A percentile compares a stretch with the other conserved stretches of the same genome.
These are phyloP conservation scores for Aspiorhynchus laticeps DNA, from an alignment of 2,113 vertebrate genomes.

Conservation along the genomic window DNA sequence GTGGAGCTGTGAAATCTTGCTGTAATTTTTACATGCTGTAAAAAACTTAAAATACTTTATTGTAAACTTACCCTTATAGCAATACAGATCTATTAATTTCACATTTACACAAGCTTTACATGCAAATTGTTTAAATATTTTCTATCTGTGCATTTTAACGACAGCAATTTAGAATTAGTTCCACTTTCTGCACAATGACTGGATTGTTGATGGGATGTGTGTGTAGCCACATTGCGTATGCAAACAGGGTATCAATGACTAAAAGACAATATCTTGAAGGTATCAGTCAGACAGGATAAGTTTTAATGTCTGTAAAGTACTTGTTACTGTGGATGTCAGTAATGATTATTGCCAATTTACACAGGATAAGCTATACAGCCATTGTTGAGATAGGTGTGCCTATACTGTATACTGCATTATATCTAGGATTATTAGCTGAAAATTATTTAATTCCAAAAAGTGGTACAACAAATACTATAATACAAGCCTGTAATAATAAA, in stretches of 20 bases:
- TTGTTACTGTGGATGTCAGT: background rate
- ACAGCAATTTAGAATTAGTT: background rate
- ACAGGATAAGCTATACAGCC: too few species aligned
- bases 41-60: background rate
- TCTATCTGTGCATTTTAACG: background rate
- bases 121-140: background rate
- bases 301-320: background rate
- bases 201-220: too few species aligned
- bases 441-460: background rate
- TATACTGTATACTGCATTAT: background rate
- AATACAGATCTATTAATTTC: background rate
- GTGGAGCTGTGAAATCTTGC: background rate
- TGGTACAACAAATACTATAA: background rate
- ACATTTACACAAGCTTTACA: background rate
- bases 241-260: background rate
- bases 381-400: background rate
- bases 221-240: background rate
- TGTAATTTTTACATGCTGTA: too few species aligned
- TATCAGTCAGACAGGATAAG: background rate
- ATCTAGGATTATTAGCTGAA: background rate
- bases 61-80: background rate
- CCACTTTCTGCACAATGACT: too few species aligned
- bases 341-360: background rate
- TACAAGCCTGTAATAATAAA: background rate
- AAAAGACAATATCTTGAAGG: background rate